Conservation (phyloP, 2,113 vertebrate genomes). For the Pluvialis apricaria region DNA sequence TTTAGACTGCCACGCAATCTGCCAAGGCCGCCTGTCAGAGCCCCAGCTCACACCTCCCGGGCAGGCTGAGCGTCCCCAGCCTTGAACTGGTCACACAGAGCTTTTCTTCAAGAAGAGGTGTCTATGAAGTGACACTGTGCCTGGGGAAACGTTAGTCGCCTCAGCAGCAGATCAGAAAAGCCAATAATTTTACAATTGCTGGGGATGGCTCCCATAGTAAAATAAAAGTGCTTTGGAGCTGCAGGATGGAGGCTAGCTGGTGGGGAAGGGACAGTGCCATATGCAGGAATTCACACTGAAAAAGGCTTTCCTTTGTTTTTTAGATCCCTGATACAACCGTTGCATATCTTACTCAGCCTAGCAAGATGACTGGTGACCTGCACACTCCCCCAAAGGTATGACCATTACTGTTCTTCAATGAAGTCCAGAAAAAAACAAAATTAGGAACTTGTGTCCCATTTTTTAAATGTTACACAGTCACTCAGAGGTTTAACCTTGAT, state of each 20-base stretch:
- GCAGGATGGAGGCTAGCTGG: not conserved
- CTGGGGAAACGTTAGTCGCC: rapidly evolving
- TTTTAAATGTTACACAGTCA: not conserved
- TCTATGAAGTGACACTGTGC: not conserved
- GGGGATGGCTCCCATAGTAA: not conserved
- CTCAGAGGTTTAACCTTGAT: not conserved
- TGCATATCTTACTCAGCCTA: not conserved
- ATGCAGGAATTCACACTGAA: slow-evolving; percentile 6
- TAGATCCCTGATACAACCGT: not conserved
- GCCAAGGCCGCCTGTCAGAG: not conserved
- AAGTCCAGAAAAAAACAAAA: not conserved
- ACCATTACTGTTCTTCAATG: not conserved
- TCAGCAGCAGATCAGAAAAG: not conserved
- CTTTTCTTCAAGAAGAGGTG: not conserved
- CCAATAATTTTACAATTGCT: not conserved
- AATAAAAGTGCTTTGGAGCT: not conserved
- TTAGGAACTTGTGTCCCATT: not conserved
- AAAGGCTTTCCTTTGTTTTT: slow-evolving; percentile 23
- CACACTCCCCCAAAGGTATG: not conserved
- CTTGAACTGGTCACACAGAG: not conserved
- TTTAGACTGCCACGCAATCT: not conserved
- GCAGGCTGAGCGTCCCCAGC: not conserved
- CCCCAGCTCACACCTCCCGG: not conserved
- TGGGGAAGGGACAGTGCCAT: not conserved
- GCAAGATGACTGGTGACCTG: rapidly evolving